Evolutionary conservation across 2,113 vertebrate species (phyloP).

Genomic region (Gobius niger): DNA sequence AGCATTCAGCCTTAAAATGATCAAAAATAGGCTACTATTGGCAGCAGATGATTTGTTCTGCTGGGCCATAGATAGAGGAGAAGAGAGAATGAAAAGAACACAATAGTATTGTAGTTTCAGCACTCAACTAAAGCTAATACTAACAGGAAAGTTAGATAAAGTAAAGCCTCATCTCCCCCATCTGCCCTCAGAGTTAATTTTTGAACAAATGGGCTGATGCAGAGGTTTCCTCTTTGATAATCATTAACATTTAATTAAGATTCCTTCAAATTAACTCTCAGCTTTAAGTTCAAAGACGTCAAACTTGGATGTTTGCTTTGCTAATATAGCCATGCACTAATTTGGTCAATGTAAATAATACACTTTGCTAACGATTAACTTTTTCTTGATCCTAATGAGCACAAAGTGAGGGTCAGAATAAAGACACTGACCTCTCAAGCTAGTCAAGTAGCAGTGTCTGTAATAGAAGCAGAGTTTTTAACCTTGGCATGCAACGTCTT

Average conservation of each 20-base stretch:
- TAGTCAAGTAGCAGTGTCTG: conserved; percentile 56
- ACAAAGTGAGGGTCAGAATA: conserved; percentile 59
- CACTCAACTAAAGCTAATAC: conserved; percentile 38
- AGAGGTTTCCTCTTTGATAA: conserved; percentile 40
- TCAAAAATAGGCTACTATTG: no score
- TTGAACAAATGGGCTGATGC: conserved; percentile 48
- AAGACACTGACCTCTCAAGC: conserved; percentile 61
- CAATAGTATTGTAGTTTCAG: neutral
- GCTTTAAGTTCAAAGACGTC: conserved; percentile 63
- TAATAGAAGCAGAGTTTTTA: conserved; percentile 66
- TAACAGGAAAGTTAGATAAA: conserved; percentile 38
- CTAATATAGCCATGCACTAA: conserved; percentile 52
- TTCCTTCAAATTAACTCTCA: conserved; percentile 47
- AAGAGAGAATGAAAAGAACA: neutral
- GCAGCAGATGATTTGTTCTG: neutral
- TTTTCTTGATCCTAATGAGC: conserved; percentile 71
- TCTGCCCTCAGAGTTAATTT: conserved; percentile 47
- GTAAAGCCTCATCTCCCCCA: conserved; percentile 32
- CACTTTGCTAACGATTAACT: conserved; percentile 59
- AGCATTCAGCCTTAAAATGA: no score
- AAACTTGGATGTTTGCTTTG: conserved; percentile 21
- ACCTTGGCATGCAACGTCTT: conserved; percentile 70
- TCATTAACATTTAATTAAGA: conserved; percentile 56
- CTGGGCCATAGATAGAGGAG: neutral
- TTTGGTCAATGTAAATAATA: conserved; percentile 65